Percentiles rank a stretch among this genome's conserved stretches.
These are phyloP conservation scores for Sciurus niger DNA, from an alignment of 2,113 vertebrate species.

Conservation along the genomic window DNA sequence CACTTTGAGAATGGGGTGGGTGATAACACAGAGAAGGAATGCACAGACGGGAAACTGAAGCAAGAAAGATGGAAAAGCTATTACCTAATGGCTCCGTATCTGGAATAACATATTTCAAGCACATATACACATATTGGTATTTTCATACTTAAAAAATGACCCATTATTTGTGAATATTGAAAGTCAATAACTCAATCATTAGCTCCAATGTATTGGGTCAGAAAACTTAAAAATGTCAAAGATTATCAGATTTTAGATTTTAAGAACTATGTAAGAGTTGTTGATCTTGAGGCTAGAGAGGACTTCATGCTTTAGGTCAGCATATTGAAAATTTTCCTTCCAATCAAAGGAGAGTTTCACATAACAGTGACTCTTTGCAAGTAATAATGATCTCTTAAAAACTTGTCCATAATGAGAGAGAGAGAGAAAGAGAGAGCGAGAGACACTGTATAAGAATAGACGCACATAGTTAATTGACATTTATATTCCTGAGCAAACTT, in stretches of 20 bases:
- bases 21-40: background rate
- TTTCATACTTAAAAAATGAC: background rate
- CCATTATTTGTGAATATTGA: background rate
- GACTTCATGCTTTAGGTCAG: background rate
- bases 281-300: background rate
- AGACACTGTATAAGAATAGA: background rate
- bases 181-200: background rate
- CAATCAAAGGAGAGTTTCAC: conserved; percentile 26
- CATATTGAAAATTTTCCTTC: background rate
- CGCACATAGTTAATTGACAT: conserved; percentile 76
- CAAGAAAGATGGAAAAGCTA: background rate
- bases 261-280: background rate
- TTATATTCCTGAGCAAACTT: conserved; percentile 79
- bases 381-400: background rate
- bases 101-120: background rate
- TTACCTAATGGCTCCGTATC: background rate
- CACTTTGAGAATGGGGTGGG: background rate
- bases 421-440: background rate
- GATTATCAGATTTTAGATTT: background rate
- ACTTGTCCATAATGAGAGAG: background rate
- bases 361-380: background rate
- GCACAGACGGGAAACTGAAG: background rate
- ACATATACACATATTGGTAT: background rate
- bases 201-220: background rate
- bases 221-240: conserved; percentile 32